Evolutionary conservation across 2,888 invertebrate species (phyloP).

Genomic region (Fragum fragum): DNA sequence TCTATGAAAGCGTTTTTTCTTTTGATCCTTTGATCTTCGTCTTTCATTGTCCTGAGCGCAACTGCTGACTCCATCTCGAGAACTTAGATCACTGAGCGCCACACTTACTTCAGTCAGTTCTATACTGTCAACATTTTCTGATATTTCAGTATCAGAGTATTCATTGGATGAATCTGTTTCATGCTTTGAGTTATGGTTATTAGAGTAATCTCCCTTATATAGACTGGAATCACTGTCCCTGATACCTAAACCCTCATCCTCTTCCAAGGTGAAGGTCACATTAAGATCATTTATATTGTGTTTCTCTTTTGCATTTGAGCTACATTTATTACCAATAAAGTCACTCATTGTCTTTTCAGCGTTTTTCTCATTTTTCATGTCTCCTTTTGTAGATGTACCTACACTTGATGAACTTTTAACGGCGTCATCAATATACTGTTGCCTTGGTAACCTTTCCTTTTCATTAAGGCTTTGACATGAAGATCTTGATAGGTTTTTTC

Average conservation of each 20-base stretch:
- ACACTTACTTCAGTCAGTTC: constrained; percentile 27
- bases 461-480: not conserved
- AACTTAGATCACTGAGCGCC: constrained; percentile 5
- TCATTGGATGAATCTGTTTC: constrained; percentile 28
- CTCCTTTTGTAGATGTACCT: not conserved
- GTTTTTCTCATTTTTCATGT: not conserved
- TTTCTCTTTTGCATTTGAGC: not conserved
- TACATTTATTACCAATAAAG: not conserved
- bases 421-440: not conserved
- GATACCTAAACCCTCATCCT: constrained; percentile 61
- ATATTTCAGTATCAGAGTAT: constrained; percentile 39
- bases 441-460: not conserved
- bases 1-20: constrained; percentile 75
- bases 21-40: constrained; percentile 64
- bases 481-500: not conserved
- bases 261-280: constrained; percentile 46
- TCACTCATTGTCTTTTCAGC: not conserved
- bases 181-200: not conserved
- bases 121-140: constrained; percentile 12
- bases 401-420: not conserved
- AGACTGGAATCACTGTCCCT: constrained; percentile 45
- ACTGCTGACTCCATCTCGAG: not conserved
- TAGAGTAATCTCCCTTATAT: constrained; percentile 37
- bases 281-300: constrained; percentile 19
- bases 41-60: not conserved